Evolutionary conservation across 2,888 invertebrate species (phyloP).

Genomic region (Brenthis hecate): DNA sequence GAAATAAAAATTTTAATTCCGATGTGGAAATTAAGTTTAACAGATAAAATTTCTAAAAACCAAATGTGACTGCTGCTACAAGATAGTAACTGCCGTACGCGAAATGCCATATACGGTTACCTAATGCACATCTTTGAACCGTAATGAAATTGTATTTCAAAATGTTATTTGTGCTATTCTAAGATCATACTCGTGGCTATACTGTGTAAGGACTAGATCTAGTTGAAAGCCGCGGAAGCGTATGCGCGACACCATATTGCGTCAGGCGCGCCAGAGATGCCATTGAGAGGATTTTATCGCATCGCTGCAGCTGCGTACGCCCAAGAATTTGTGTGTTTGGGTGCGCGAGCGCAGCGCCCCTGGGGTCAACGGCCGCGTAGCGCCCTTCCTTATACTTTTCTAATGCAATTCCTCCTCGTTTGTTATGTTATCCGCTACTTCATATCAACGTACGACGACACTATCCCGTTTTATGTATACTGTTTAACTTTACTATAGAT

Average conservation of each 20-base stretch:
- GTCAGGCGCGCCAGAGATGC: conserved; percentile 58
- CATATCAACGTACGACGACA: background rate
- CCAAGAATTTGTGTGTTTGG: conserved; percentile 72
- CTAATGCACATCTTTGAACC: too few species aligned
- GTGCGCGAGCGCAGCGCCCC: conserved; percentile 44
- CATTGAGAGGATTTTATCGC: conserved; percentile 60
- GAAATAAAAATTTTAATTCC: too few species aligned
- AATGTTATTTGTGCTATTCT: too few species aligned
- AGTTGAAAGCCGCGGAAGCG: background rate
- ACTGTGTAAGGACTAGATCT: background rate
- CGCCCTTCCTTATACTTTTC: conserved; percentile 44
- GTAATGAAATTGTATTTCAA: too few species aligned
- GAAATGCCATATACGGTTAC: too few species aligned
- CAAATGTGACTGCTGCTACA: too few species aligned
- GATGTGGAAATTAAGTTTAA: too few species aligned
- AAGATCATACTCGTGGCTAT: too few species aligned
- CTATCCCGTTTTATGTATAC: background rate
- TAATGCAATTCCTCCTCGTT: conserved; percentile 42
- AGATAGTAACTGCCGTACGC: too few species aligned
- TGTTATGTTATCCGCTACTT: conserved; percentile 35
- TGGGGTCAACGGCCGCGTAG: conserved; percentile 44
- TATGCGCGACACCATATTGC: conserved; percentile 30
- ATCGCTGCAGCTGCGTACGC: conserved; percentile 65
- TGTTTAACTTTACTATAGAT: too few species aligned
- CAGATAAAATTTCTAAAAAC: too few species aligned